Percentiles rank a stretch among this genome's conserved stretches.
Evolutionary conservation across 2,888 invertebrate genomes (phyloP).

Genomic region (Stratiomys singularior): DNA sequence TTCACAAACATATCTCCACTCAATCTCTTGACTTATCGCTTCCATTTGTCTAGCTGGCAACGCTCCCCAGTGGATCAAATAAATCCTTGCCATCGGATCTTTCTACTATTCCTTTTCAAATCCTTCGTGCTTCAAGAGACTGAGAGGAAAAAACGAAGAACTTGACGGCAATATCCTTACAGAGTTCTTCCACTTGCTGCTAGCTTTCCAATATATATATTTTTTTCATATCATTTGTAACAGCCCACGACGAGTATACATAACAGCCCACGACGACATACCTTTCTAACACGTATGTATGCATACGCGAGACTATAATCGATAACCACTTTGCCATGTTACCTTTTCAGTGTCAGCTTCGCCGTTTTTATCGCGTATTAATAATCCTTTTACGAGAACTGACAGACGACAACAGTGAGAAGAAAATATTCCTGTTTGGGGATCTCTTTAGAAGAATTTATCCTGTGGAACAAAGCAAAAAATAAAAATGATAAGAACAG

Average conservation of each 20-base stretch:
- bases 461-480: too few relatives aligned
- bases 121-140: not conserved
- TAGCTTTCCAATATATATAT: not conserved
- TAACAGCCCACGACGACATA: not conserved
- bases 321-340: not conserved
- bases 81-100: not conserved
- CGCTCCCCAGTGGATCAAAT: not conserved
- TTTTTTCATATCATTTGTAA: not conserved
- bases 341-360: not conserved
- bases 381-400: not conserved
- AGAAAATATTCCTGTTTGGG: too few relatives aligned
- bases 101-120: not conserved
- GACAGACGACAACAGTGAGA: not conserved
- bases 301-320: not conserved
- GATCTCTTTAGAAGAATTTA: too few relatives aligned
- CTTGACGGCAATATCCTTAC: too few relatives aligned
- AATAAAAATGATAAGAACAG: too few relatives aligned
- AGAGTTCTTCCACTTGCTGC: too few relatives aligned
- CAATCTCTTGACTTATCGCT: slow-evolving; percentile 1
- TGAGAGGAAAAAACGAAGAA: too few relatives aligned
- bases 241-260: not conserved
- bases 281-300: not conserved
- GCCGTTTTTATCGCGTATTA: not conserved
- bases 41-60: not conserved
- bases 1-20: not conserved